A percentile compares a stretch with the other conserved stretches of the same genome.
Evolutionary conservation across 2,888 invertebrate species (phyloP).

Genomic region (Volucella bombylans): DNA sequence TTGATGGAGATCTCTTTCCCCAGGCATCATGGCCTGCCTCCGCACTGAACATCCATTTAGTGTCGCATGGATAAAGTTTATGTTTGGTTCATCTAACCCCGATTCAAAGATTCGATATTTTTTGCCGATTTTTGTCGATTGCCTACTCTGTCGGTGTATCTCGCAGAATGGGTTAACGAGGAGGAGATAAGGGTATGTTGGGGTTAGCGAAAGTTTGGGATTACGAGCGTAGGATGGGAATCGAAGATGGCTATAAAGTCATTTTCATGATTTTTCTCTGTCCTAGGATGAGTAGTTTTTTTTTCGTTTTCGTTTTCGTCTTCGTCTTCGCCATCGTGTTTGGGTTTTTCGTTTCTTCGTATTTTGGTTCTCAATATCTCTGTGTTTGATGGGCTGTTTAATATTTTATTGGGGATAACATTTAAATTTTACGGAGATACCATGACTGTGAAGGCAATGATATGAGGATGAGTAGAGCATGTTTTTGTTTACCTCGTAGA

Average conservation of each 20-base stretch:
- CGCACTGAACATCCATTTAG: conserved; percentile 60
- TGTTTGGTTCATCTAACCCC: conserved; percentile 70
- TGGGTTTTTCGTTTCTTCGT: neutral
- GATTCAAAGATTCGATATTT: conserved; percentile 43
- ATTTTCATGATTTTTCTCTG: conserved; percentile 50
- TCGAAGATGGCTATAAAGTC: conserved; percentile 52
- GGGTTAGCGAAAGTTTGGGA: conserved; percentile 10
- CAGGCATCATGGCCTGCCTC: neutral
- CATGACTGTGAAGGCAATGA: neutral
- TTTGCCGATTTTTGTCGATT: conserved; percentile 29
- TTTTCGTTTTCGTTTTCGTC: no score
- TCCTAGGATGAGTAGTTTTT: neutral
- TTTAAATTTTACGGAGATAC: conserved; percentile 6
- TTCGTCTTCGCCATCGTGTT: neutral
- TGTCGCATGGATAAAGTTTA: conserved; percentile 72
- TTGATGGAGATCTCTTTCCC: conserved; percentile 37
- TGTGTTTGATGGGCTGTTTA: conserved; percentile 37
- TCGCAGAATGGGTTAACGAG: conserved; percentile 13
- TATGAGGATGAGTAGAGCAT: no score
- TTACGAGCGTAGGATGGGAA: conserved; percentile 3
- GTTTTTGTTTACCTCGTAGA: no score
- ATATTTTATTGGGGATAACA: conserved; percentile 43
- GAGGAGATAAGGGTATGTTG: conserved; percentile 22
- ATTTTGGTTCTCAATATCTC: conserved; percentile 42
- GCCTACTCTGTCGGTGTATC: conserved; percentile 3